These are phyloP conservation scores for Torymus tubicola DNA, from an alignment of 2,888 invertebrate genomes.

Conservation along the genomic window DNA sequence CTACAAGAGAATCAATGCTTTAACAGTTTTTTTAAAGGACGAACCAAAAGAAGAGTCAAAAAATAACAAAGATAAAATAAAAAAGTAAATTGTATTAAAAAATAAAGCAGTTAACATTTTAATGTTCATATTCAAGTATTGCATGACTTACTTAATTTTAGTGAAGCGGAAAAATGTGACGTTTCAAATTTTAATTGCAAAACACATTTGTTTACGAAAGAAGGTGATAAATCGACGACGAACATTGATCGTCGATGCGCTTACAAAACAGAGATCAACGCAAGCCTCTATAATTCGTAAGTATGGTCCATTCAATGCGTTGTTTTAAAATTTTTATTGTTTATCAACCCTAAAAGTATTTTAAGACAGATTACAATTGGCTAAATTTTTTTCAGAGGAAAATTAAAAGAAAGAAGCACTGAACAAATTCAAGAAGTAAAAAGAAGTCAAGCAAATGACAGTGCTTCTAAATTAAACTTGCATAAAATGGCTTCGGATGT, in stretches of 20 bases:
- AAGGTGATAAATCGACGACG: constrained; percentile 3
- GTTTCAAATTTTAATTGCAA: background rate
- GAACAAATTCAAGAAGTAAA: background rate
- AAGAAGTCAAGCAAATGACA: constrained; percentile 1
- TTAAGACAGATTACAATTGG: background rate
- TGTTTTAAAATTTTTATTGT: too few species aligned
- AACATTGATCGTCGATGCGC: background rate
- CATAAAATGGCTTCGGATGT: constrained; percentile 12
- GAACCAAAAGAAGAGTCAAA: constrained; percentile 26
- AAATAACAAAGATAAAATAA: constrained; percentile 18
- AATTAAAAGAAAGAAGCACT: constrained; percentile 3
- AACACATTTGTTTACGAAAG: background rate
- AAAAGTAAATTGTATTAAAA: constrained; percentile 30
- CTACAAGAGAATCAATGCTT: constrained; percentile 55
- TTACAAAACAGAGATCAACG: too few species aligned
- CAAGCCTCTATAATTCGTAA: too few species aligned
- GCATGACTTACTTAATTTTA: too few species aligned
- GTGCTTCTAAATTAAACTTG: constrained; percentile 17
- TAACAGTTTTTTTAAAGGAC: constrained; percentile 50
- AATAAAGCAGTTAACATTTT: constrained; percentile 4
- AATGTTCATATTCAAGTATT: background rate
- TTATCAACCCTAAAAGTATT: too few species aligned
- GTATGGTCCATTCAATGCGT: too few species aligned
- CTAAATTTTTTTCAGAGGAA: background rate
- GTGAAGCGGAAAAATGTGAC: background rate